Base-by-base conservation (phyloP, 2,888 invertebrate genomes). In the Pandemis heparana region DNA sequence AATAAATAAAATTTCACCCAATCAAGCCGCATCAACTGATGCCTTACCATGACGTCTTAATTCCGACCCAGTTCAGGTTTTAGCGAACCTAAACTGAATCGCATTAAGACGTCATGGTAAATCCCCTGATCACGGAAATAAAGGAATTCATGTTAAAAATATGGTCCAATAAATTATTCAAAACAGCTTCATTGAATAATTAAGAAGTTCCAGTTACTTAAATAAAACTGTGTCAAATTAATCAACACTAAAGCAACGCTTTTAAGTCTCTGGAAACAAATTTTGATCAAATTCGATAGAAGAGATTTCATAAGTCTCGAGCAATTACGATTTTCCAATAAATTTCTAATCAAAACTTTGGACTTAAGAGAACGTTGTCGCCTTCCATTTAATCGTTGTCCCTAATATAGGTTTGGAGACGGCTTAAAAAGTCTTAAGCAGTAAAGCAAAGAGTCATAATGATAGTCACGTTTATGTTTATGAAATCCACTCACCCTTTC, bases 311-410 rank as follows among this genome's bases (percentile, higher is more conserved):
- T 66, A 62, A 62, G 67, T 67, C 72, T 62, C 46, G 62, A 72
- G 53, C 62, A 67, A 72, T 67, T 67, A 72, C 18, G 67, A 72
- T 67, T 67, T 67, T 67, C 67, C 62, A 72, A 72, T 72, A 66
- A 71, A 72, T 72, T 72, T 67, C 43, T 72, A 62, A 72, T 67
- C 61, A 72, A 62, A 67, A 72, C 67, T 72, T 67, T 62, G 62
- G 32, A 12, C 67, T 60, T 66, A 14, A 51, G 53, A 23, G 63
- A 60, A 23, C 46, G 61, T 48, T 64, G 63, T 72, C 71, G 46
- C 53, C 53, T 16, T 56, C 46, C 56, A 63, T 63, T 70, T 61
- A 32, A 66, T 67, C 46, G 38, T 9, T n/a, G 14, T 38, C 46
- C 18, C 16, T 43, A 61, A 71, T 66, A 16, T 2, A 66, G 18